Evolutionary conservation across 2,888 invertebrate genomes (phyloP), one percentile per base, ranked within the genome.

Genomic region (Ectemnius lituratus): DNA sequence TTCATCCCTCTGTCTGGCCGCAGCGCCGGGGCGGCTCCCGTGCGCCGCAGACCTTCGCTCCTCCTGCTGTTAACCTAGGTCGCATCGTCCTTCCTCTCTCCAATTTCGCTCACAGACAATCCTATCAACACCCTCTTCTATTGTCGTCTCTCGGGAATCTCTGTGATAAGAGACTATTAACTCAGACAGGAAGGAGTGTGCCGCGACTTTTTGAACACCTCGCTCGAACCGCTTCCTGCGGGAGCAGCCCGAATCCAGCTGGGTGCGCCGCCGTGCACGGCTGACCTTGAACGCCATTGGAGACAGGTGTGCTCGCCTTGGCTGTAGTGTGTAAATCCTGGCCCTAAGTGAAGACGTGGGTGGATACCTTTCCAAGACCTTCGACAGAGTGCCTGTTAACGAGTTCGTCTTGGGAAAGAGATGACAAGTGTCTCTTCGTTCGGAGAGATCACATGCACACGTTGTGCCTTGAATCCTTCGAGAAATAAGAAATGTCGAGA

Each of bases 11-110:
- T 81, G 79, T 84, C 76, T 81, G 78, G 76, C 82, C 82, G 85
- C 86, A 83, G 87, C 88, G 85, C 86, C 87, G 84, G 89, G 89
- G 90, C 89, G 90, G 89, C 89, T 88, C 88, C 88, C 89, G 79
- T 82, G 83, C 80, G 80, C 84, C 86, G 86, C 87, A 88, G 88
- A 88, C 87, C 86, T 86, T 83, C 83, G 84, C 83, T 83, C 87
- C n/a, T 52, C 1, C 0, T 16, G 4, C 84, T 85, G 87, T 88
- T 88, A 87, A 85, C 85, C 87, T 84, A 86, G 86, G 86, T 86
- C 87, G 86, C 83, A 86, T 27, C 69, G 64, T 52, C 62, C 27
- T 49, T 45, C n/a, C 18, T 28, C 45, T 6, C 37, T 37, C 37
- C 1, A 4, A 23, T 3, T 23, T 23, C 23, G 23, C 2, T 11